phyloP scores from a whole-genome alignment of 2,888 invertebrate species.

The Pseudococcus viburni region DNA sequence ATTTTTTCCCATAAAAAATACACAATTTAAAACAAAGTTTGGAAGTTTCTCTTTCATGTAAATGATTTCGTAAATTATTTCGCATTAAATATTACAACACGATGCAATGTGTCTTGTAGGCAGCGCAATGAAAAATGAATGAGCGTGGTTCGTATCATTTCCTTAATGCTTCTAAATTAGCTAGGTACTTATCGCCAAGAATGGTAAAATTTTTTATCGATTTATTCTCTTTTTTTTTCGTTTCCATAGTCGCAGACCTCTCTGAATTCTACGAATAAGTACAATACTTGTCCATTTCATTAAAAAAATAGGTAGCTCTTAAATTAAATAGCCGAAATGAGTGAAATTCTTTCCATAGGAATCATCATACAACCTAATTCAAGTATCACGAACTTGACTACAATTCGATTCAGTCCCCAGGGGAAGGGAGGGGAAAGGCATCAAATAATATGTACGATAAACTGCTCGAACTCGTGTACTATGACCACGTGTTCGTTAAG shows the following conservation, averaged over 20 bases:
- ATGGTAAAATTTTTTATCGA: background rate
- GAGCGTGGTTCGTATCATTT: background rate
- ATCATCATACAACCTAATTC: too few species aligned
- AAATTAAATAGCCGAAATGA: too few species aligned
- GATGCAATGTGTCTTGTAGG: background rate
- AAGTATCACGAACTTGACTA: too few species aligned
- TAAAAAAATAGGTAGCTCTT: too few species aligned
- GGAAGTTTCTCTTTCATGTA: slow-evolving; percentile 1
- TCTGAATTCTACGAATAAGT: too few species aligned
- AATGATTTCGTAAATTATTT: background rate
- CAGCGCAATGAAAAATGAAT: too few species aligned
- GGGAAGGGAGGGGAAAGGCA: too few species aligned
- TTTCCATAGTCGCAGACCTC: background rate
- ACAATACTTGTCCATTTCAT: too few species aligned
- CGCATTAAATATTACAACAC: background rate
- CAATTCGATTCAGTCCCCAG: too few species aligned
- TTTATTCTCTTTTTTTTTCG: background rate
- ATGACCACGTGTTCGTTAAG: background rate
- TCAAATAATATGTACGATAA: too few species aligned
- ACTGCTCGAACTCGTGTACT: background rate
- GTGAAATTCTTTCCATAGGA: too few species aligned
- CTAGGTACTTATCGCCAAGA: background rate
- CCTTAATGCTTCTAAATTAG: background rate
- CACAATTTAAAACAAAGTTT: background rate
- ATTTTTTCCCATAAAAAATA: background rate